A percentile compares a stretch with the other conserved stretches of the same genome.
These are phyloP conservation scores for Diarsia mendica DNA, from an alignment of 2,888 invertebrate genomes.

Conservation along the genomic window DNA sequence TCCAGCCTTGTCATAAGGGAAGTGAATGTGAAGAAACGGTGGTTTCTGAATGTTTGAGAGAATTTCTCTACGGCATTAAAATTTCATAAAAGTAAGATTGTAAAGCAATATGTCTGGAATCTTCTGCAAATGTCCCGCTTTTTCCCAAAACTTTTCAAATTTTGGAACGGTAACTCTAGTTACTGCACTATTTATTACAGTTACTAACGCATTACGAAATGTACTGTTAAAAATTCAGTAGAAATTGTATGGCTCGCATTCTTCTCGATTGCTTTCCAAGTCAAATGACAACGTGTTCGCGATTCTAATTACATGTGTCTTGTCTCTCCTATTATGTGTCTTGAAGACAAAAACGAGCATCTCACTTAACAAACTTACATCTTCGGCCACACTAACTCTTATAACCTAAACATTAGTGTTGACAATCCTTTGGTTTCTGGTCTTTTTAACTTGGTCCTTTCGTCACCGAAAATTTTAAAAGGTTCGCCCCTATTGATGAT, in stretches of 20 bases:
- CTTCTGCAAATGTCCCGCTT: background rate
- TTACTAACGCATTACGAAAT: slow-evolving; percentile 72
- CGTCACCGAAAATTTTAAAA: slow-evolving; percentile 71
- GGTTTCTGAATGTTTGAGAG: too few relatives aligned
- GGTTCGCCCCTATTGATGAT: slow-evolving; percentile 79
- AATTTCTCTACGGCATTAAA: background rate
- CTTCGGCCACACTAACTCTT: slow-evolving; percentile 30
- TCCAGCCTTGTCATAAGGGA: background rate
- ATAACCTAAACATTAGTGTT: slow-evolving; percentile 50
- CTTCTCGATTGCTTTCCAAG: slow-evolving; percentile 83
- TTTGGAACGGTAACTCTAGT: background rate
- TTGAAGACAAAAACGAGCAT: slow-evolving; percentile 64
- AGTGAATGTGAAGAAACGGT: too few relatives aligned
- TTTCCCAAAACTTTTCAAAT: background rate
- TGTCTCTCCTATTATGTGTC: slow-evolving; percentile 73
- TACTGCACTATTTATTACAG: slow-evolving; percentile 55
- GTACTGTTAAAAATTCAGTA: slow-evolving; percentile 75
- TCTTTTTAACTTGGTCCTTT: slow-evolving; percentile 56
- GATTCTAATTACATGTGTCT: slow-evolving; percentile 77
- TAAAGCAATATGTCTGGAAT: background rate
- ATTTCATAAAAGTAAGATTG: background rate
- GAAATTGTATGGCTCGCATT: slow-evolving; percentile 76
- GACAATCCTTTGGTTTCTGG: slow-evolving; percentile 46
- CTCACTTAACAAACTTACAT: slow-evolving; percentile 55
- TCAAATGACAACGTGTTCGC: slow-evolving; percentile 82